phyloP scores from a whole-genome alignment of 2,888 invertebrate genomes.

The Xylocampa areola region DNA sequence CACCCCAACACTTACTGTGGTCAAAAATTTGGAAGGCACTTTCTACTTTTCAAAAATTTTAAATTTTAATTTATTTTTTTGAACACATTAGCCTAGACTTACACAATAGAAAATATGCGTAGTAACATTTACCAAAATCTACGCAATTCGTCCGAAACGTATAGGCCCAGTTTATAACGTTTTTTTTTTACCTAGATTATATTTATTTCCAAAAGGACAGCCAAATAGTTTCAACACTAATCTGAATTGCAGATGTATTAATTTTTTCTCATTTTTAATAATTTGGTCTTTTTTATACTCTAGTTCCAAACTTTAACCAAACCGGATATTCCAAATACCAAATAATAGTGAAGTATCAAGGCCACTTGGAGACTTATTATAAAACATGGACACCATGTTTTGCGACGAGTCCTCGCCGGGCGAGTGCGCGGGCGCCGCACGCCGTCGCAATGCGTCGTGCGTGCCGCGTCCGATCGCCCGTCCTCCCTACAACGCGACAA shows the following conservation, averaged over 20 bases:
- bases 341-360: conserved; percentile 89
- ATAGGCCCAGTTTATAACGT: conserved; percentile 86
- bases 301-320: conserved; percentile 88
- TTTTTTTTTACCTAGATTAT: conserved; percentile 81
- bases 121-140: conserved; percentile 89
- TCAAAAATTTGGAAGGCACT: conserved; percentile 94
- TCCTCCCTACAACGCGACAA: conserved; percentile 61
- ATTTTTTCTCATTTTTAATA: conserved; percentile 75
- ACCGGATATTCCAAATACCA: conserved; percentile 85
- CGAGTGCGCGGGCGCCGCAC: conserved; percentile 47
- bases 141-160: conserved; percentile 88
- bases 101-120: conserved; percentile 90
- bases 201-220: conserved; percentile 88
- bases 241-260: conserved; percentile 84
- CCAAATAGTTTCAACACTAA: conserved; percentile 87
- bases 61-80: conserved; percentile 90
- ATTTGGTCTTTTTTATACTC: conserved; percentile 88
- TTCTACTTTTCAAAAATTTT: conserved; percentile 92
- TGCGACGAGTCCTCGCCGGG: conserved; percentile 79
- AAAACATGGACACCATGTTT: conserved; percentile 79
- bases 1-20: conserved; percentile 90
- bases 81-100: conserved; percentile 94
- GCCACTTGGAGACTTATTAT: conserved; percentile 89
- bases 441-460: conserved; percentile 24
- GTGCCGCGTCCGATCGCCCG: conserved; percentile 61